phyloP scores from a whole-genome alignment of 2,113 vertebrate genomes.

The Odontophorus gujanensis region DNA sequence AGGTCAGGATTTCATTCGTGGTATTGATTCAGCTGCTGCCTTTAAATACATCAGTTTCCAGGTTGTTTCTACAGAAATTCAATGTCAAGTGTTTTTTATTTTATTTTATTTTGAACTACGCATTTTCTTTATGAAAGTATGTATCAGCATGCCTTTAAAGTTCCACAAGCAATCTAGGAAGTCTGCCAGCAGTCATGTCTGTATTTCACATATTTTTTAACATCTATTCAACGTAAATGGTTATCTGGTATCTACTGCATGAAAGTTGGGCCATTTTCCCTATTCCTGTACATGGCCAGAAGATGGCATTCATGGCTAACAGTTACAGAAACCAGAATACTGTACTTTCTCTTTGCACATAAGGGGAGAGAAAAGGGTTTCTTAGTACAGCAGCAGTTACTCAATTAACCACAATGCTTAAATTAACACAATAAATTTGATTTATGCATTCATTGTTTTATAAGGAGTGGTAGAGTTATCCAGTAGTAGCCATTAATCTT shows the following conservation, averaged over 20 bases:
- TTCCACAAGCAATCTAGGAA: background rate
- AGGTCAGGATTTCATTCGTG: background rate
- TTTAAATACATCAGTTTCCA: slow-evolving; percentile 18
- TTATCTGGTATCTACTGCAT: background rate
- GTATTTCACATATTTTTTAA: background rate
- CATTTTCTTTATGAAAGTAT: slow-evolving; percentile 26
- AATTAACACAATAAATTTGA: background rate
- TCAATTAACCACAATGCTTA: slow-evolving; percentile 41
- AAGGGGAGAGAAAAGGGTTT: background rate
- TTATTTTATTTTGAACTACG: slow-evolving; percentile 41
- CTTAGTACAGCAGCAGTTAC: background rate
- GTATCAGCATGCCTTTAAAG: background rate
- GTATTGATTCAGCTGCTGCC: slow-evolving; percentile 56
- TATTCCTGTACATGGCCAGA: background rate
- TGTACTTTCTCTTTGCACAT: background rate
- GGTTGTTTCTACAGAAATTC: slow-evolving; percentile 16
- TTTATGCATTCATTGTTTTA: slow-evolving; percentile 21
- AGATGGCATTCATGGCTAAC: slow-evolving; percentile 66
- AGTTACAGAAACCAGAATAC: background rate
- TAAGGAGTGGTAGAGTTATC: background rate
- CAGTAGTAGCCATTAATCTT: slow-evolving; percentile 32
- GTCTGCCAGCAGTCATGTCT: background rate
- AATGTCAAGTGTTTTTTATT: background rate
- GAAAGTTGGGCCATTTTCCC: background rate
- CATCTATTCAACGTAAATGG: background rate